Conservation (phyloP, 2,888 invertebrate genomes). For the Carcina quercana region DNA sequence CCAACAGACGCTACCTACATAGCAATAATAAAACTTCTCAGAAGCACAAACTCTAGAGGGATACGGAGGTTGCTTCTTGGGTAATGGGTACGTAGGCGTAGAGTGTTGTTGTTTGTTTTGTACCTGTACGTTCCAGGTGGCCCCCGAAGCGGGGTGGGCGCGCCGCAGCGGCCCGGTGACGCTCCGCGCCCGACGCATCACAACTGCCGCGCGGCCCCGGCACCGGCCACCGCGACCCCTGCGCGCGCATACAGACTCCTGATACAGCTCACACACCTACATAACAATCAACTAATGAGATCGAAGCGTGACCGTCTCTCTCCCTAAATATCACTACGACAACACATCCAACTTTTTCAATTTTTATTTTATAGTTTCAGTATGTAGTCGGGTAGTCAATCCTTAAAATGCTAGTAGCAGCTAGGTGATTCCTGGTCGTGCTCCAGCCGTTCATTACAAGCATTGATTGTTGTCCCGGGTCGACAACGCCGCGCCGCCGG, state of each 20-base stretch:
- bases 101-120: slow-evolving; percentile 3
- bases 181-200: slow-evolving; percentile 67
- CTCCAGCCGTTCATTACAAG: no score
- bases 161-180: slow-evolving; percentile 77
- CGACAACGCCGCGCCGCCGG: no score
- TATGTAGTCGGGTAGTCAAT: no score
- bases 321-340: no score
- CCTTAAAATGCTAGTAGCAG: no score
- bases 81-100: background rate
- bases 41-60: background rate
- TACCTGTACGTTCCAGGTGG: slow-evolving; percentile 89
- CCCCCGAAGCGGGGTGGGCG: slow-evolving; percentile 85
- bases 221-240: slow-evolving; percentile 25
- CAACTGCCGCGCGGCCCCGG: slow-evolving; percentile 61
- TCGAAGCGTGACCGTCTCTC: slow-evolving; percentile 7
- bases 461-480: no score
- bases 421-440: no score
- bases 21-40: no score
- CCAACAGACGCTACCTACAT: background rate
- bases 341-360: no score
- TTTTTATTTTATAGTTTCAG: no score
- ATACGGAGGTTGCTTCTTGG: background rate
- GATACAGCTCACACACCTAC: slow-evolving; percentile 45
- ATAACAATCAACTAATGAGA: slow-evolving; percentile 28
- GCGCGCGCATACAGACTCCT: slow-evolving; percentile 60